Conservation (phyloP, 2,888 invertebrate genomes). For the Branchinecta sandiegonensis region DNA sequence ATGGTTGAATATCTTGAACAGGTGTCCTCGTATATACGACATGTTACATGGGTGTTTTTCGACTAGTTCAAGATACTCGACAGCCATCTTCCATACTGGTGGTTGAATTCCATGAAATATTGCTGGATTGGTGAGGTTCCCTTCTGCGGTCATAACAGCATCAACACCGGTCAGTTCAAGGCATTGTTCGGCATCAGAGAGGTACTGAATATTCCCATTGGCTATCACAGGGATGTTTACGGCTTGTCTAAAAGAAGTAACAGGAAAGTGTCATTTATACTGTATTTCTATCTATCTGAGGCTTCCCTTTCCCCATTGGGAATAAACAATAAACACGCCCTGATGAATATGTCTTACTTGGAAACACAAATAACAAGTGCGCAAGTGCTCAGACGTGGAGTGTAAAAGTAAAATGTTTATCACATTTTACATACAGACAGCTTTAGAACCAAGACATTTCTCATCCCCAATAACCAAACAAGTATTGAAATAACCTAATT, state of each 20-base stretch:
- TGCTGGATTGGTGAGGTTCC: conserved; percentile 93
- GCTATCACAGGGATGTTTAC: conserved; percentile 87
- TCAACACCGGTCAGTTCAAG: conserved; percentile 66
- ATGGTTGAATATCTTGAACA: conserved; percentile 92
- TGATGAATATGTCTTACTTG: no score
- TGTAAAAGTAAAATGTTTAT: no score
- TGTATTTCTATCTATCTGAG: no score
- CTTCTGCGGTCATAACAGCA: conserved; percentile 85
- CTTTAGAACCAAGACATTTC: no score
- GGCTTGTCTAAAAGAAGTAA: conserved; percentile 45
- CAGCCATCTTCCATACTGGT: conserved; percentile 75
- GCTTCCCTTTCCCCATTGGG: no score
- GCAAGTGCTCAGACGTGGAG: no score
- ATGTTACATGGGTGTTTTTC: conserved; percentile 70
- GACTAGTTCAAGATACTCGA: conserved; percentile 70
- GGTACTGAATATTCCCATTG: conserved; percentile 90
- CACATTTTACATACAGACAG: no score
- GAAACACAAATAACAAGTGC: no score
- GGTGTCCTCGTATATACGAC: conserved; percentile 80
- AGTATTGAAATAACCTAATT: no score
- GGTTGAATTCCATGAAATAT: conserved; percentile 59
- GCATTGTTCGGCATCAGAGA: conserved; percentile 72
- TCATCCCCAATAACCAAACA: no score
- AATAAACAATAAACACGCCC: no score
- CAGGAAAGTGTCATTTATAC: background rate